These are phyloP conservation scores for Ectropis crepuscularia DNA, from an alignment of 2,888 invertebrate genomes.

Conservation along the genomic window DNA sequence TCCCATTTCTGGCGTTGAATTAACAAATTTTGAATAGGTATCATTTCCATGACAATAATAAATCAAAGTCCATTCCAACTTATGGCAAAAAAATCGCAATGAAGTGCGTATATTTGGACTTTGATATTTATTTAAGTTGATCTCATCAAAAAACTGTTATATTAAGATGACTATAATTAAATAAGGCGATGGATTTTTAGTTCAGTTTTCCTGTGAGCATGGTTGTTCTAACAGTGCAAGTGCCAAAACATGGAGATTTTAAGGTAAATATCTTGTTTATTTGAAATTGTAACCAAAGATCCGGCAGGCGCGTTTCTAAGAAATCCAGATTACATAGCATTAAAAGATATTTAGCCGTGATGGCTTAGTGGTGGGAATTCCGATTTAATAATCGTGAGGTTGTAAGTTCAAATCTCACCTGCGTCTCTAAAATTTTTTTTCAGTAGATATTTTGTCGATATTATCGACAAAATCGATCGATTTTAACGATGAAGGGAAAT, in stretches of 20 bases:
- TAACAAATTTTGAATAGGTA: not conserved
- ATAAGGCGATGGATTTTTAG: not conserved
- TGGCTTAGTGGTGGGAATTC: no score
- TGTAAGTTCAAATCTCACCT: no score
- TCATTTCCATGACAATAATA: not conserved
- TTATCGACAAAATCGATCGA: no score
- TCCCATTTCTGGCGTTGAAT: not conserved
- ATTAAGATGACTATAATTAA: not conserved
- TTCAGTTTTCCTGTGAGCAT: conserved; percentile 6
- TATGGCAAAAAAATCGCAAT: conserved; percentile 1
- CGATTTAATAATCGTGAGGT: no score
- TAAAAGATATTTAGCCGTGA: no score
- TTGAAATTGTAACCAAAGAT: not conserved
- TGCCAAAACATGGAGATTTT: not conserved
- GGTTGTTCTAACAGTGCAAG: conserved; percentile 5
- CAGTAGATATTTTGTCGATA: no score
- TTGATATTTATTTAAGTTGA: not conserved
- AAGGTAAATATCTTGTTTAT: conserved; percentile 6
- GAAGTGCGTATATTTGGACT: not conserved
- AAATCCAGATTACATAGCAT: no score
- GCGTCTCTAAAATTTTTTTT: no score
- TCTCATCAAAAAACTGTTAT: conserved; percentile 1
- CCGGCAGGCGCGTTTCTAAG: not conserved
- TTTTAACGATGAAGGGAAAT: no score
- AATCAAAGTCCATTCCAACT: conserved; percentile 5